These are phyloP conservation scores for Aplocera efformata DNA, from an alignment of 2,888 invertebrate species.

Conservation along the genomic window DNA sequence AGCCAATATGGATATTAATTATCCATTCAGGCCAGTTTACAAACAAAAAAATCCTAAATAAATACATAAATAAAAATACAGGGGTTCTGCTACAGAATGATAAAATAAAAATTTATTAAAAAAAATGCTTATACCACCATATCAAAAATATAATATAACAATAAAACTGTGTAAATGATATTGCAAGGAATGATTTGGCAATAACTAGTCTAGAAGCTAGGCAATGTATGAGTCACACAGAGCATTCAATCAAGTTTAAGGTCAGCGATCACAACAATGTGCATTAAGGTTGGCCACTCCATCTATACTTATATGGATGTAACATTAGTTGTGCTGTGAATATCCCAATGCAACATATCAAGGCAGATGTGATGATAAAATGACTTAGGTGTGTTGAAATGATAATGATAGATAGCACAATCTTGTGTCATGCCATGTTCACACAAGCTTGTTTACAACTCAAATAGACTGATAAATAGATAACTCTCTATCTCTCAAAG, in stretches of 20 bases:
- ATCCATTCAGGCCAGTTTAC: too few species aligned
- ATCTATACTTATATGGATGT: slow-evolving; percentile 32
- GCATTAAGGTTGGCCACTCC: slow-evolving; percentile 30
- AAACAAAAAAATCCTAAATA: too few species aligned
- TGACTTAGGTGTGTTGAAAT: slow-evolving; percentile 1
- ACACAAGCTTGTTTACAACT: neutral
- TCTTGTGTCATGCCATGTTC: slow-evolving; percentile 7
- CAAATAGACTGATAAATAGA: slow-evolving; percentile 14
- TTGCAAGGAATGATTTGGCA: too few species aligned
- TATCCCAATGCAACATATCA: slow-evolving; percentile 35
- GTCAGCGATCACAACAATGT: slow-evolving; percentile 31
- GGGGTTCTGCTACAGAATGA: too few species aligned
- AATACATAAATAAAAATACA: too few species aligned
- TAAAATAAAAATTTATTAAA: too few species aligned
- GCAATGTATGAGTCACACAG: slow-evolving; percentile 9
- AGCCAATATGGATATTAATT: too few species aligned
- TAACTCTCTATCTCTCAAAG: too few species aligned
- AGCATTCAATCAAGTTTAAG: slow-evolving; percentile 40
- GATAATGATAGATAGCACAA: slow-evolving; percentile 5
- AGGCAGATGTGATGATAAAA: slow-evolving; percentile 27
- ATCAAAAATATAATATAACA: too few species aligned
- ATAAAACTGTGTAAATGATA: too few species aligned
- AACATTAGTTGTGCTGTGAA: slow-evolving; percentile 44
- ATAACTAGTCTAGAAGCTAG: neutral
- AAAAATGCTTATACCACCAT: too few species aligned